These are phyloP conservation scores for Clistopyga incitator DNA, from an alignment of 2,888 invertebrate genomes.

Conservation along the genomic window DNA sequence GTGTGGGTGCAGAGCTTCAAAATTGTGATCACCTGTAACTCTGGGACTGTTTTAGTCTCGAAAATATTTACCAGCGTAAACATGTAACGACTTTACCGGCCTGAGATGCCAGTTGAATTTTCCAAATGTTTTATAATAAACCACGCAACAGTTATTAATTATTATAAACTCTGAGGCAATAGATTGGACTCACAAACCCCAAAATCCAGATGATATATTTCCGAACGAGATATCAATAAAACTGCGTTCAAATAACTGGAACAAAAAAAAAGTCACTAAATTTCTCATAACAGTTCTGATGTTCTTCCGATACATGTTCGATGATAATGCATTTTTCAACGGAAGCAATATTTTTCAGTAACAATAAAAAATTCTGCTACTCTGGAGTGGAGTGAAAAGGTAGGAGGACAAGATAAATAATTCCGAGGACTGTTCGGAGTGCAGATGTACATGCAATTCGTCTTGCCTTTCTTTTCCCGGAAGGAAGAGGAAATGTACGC, in stretches of 20 bases:
- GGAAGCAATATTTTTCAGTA: neutral
- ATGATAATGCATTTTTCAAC: neutral
- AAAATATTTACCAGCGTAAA: too few relatives aligned
- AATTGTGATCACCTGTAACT: too few relatives aligned
- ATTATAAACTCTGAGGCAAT: too few relatives aligned
- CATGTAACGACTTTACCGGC: too few relatives aligned
- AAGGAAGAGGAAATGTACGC: constrained; percentile 23
- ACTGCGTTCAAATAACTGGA: neutral
- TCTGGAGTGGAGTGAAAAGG: constrained; percentile 1
- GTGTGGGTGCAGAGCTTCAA: too few relatives aligned
- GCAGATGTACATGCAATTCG: constrained; percentile 38
- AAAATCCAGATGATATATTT: neutral
- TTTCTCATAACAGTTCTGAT: neutral
- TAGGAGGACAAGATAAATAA: constrained; percentile 51
- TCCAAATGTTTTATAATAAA: too few relatives aligned
- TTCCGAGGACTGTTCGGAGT: constrained; percentile 45
- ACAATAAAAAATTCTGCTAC: neutral
- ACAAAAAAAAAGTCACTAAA: constrained; percentile 8
- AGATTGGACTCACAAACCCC: too few relatives aligned
- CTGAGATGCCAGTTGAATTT: too few relatives aligned
- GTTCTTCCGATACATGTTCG: neutral
- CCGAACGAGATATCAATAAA: neutral
- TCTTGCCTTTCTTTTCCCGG: constrained; percentile 22
- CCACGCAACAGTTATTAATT: too few relatives aligned
- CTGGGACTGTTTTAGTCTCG: too few relatives aligned